Base-by-base conservation (phyloP, 2,797 vertebrate genomes). In the Xiphorhynchus erythropygius region DNA sequence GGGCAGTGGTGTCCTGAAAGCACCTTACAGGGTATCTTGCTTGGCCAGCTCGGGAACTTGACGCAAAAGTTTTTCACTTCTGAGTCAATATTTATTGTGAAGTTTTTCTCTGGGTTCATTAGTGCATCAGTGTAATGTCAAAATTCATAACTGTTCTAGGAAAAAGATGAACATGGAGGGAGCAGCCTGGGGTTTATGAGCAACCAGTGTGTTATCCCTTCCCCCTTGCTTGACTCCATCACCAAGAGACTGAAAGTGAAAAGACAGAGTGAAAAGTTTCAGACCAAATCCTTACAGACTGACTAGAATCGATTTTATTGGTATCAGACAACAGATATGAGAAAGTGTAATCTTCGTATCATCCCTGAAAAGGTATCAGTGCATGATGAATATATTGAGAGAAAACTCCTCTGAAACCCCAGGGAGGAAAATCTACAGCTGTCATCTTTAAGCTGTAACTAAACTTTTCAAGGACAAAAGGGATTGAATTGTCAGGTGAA, bases 381-480 rank as follows among this genome's bases (percentile, higher is more conserved):
- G 32, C 21, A 8, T 64, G n/a, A 67, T 74, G 39, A 77, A 77
- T 65, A 57, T 41, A 49, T 53, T 21, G 59, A 82, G 65, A 71
- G 35, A 57, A 93, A 92, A 32, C 22, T 93, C 11, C 28, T 75
- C 64, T 52, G 46, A 52, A 94, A 67, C 17, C 41, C 37, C 5
- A 4, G 7, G 12, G 47, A 77, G 27, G 47, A 21, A 84, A 93
- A 74, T 76, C 57, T 71, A 10, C 28, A 87, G 44, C 21, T 91
- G 41, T 78, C 22, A 21, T 76, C 63, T 87, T 89, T 56, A 59
- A 77, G 30, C 42, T 71, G 7, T 71, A 57, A 60, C 33, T 62
- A 19, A 87, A 67, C 15, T 71, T 86, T 69, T 84, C 63, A 85
- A 92, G 68, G 80, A 42, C 53, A 73, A 76, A 89, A 68, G 18